Evolutionary conservation across 2,888 invertebrate species (phyloP).

Genomic region (Metellina segmentata): DNA sequence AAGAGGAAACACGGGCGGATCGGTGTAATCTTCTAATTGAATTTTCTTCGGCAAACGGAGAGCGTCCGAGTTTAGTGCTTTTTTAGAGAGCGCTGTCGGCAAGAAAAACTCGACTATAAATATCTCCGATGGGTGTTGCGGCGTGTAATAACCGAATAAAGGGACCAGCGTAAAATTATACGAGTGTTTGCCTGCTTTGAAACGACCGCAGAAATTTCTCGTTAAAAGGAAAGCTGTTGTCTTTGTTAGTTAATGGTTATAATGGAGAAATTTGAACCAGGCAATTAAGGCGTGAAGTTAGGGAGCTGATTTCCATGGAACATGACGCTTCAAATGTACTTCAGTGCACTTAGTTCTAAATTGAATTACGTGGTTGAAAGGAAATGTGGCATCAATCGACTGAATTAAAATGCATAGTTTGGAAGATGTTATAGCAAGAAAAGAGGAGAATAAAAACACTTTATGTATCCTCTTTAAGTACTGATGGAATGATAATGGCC

Average conservation of each 20-base stretch:
- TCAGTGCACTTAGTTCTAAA: no score
- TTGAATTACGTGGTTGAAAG: no score
- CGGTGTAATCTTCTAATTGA: constrained; percentile 32
- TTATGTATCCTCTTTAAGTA: no score
- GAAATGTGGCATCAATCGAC: no score
- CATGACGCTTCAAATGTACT: no score
- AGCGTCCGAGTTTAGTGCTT: constrained; percentile 40
- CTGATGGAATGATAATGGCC: no score
- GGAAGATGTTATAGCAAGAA: no score
- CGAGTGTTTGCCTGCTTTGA: not conserved
- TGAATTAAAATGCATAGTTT: no score
- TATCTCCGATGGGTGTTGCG: constrained; percentile 36
- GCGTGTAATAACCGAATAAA: constrained; percentile 17
- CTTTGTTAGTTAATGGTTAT: not conserved
- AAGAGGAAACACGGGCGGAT: not conserved
- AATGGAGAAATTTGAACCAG: not conserved
- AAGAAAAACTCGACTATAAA: constrained; percentile 42
- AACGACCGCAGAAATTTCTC: not conserved
- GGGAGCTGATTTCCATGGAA: no score
- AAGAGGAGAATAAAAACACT: no score
- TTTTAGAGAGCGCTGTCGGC: constrained; percentile 34
- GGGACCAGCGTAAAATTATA: constrained; percentile 13
- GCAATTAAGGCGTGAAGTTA: not conserved
- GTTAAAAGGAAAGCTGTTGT: not conserved
- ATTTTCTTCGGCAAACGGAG: constrained; percentile 26